Conservation (phyloP, 2,797 vertebrate species). For the Oophaga sylvatica region DNA sequence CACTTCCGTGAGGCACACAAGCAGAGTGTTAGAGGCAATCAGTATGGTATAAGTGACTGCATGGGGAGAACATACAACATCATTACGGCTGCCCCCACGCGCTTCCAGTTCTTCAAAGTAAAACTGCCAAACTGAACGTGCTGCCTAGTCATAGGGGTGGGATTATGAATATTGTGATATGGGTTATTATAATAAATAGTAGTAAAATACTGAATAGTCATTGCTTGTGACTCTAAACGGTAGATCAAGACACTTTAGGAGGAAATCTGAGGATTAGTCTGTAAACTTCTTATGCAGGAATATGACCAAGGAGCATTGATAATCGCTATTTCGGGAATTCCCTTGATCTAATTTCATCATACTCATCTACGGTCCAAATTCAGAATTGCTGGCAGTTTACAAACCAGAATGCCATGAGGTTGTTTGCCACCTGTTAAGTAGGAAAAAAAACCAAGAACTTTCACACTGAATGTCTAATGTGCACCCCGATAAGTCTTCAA, state of each 20-base stretch:
- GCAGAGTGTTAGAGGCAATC: background rate
- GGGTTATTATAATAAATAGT: too few species aligned
- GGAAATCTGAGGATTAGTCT: background rate
- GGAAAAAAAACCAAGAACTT: background rate
- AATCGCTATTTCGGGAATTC: too few species aligned
- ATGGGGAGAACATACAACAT: background rate
- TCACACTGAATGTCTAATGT: background rate
- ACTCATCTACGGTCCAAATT: background rate
- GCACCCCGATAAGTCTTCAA: background rate
- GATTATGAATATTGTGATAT: too few species aligned
- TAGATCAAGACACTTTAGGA: too few species aligned
- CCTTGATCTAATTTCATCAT: too few species aligned
- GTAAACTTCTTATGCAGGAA: background rate
- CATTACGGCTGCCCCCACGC: background rate
- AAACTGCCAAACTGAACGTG: background rate
- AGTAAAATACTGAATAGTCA: too few species aligned
- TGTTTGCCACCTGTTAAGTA: background rate
- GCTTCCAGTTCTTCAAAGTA: background rate
- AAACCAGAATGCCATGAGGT: background rate
- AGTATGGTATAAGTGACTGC: background rate
- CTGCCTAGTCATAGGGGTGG: background rate
- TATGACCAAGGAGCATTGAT: background rate
- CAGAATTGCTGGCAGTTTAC: background rate
- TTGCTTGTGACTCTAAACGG: too few species aligned
- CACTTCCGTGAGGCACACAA: too few species aligned